Conservation (phyloP, 2,113 vertebrate genomes). For the Pholis gunnellus region DNA sequence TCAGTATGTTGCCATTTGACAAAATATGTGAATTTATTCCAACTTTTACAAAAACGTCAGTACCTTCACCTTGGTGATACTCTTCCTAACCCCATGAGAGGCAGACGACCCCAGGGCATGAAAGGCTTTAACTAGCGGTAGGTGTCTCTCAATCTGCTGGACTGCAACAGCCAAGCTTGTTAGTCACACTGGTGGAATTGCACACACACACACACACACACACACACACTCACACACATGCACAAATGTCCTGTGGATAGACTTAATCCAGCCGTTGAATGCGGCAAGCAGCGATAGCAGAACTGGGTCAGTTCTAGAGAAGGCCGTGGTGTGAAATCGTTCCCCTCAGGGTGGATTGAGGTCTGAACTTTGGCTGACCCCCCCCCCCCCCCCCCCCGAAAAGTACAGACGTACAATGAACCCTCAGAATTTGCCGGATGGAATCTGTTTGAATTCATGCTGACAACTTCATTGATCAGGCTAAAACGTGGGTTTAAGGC, state of each 20-base stretch:
- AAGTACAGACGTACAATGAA: conserved; percentile 55
- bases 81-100: conserved; percentile 49
- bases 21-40: conserved; percentile 15
- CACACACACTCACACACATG: conserved; percentile 18
- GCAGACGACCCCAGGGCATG: conserved; percentile 68
- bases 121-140: conserved; percentile 78
- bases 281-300: conserved; percentile 68
- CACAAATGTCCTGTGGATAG: conserved; percentile 66
- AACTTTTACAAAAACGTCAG: conserved; percentile 35
- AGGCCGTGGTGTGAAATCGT: conserved; percentile 64
- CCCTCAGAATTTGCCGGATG: conserved; percentile 45
- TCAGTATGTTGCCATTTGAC: conserved; percentile 6
- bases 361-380: conserved; percentile 82
- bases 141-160: conserved; percentile 78
- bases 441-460: conserved; percentile 67
- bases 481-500: conserved; percentile 53
- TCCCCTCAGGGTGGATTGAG: conserved; percentile 72
- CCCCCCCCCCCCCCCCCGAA: conserved; percentile 21
- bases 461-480: conserved; percentile 64
- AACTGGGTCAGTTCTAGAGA: conserved; percentile 81
- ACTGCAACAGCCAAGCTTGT: conserved; percentile 80
- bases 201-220: neutral
- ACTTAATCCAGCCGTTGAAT: conserved; percentile 79
- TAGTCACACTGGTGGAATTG: conserved; percentile 74
- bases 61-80: conserved; percentile 32